Evolutionary conservation across 1,140 invertebrate species (phyloP), one percentile per base, ranked within the genome.

Genomic region (Brachystomella parvula): DNA sequence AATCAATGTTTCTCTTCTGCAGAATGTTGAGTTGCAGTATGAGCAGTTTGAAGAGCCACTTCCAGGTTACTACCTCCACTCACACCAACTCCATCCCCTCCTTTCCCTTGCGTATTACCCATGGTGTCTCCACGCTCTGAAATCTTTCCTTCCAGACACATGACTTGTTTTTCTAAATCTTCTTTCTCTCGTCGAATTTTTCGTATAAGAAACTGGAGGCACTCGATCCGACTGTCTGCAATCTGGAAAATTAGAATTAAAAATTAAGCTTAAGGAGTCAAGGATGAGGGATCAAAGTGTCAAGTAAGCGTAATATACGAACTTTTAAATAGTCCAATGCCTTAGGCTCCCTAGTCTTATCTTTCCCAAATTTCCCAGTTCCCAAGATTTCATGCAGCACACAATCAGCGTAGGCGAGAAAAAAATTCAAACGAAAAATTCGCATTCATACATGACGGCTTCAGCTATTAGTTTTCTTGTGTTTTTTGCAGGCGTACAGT

Each of bases 221-320:
- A 69, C 53, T 73, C 69, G 15, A 73, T 73, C 30, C 71, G 32
- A 53, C 64, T 65, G 32, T 73, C 71, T n/a, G 69, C 59, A 1
- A 73, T 33, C 69, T 71, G 47, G 12, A 58, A 67, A 61, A 49
- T 31, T 3, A 66, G 24, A 19, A 2, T 53, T 26, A 28, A 26
- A 61, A 28, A 26, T 33, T 29, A n/a, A 24, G 19, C 1, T 44
- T 28, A 59, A 28, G 26, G 1, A 33, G n/a, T 63, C 47, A 12
- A 47, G 21, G 6, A 19, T 47, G 3, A 33, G 24, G 33, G 35
- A 56, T 19, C 56, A 56, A 24, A 35, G 1, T 24, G 28, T 26
- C 44, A 53, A 2, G 49, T 49, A 24, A 57, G 47, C 19, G 19
- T n/a, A 58, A 57, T 15, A 15, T 21, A 28, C 33, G 61, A 53